Evolutionary conservation across 2,888 invertebrate species (phyloP).

Genomic region (Spilosoma lubricipeda): DNA sequence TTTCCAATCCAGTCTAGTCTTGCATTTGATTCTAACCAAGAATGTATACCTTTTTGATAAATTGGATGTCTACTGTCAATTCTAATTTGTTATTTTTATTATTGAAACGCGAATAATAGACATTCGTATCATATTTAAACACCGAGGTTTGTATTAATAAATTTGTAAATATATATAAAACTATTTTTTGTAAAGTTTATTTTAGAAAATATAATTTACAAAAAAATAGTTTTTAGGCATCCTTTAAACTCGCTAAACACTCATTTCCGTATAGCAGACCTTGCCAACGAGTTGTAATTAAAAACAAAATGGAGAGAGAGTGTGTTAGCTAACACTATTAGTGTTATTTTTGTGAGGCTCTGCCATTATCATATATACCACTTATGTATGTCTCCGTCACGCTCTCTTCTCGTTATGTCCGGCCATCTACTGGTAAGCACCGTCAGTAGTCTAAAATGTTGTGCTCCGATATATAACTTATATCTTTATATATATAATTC

Average conservation of each 20-base stretch:
- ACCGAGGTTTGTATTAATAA: background rate
- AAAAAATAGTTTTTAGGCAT: background rate
- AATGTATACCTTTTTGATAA: too few species aligned
- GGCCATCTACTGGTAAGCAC: slow-evolving; percentile 33
- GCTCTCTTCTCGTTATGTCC: slow-evolving; percentile 44
- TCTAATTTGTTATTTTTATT: too few species aligned
- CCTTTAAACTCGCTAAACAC: background rate
- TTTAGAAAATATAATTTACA: background rate
- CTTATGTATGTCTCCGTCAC: slow-evolving; percentile 37
- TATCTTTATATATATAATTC: too few species aligned
- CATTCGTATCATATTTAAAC: background rate
- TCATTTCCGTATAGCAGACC: background rate
- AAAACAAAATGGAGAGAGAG: slow-evolving; percentile 23
- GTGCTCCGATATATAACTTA: background rate
- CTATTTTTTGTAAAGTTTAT: too few species aligned
- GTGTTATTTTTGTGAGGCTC: slow-evolving; percentile 31
- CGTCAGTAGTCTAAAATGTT: slow-evolving; percentile 10
- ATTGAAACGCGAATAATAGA: background rate
- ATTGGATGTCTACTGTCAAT: too few species aligned
- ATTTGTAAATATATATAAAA: background rate
- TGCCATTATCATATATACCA: slow-evolving; percentile 31
- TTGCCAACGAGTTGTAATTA: slow-evolving; percentile 13
- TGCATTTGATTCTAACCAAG: too few species aligned
- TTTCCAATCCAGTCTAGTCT: too few species aligned
- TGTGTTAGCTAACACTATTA: slow-evolving; percentile 26